Conservation (phyloP, 2,797 vertebrate genomes). For the Octomys mimax region DNA sequence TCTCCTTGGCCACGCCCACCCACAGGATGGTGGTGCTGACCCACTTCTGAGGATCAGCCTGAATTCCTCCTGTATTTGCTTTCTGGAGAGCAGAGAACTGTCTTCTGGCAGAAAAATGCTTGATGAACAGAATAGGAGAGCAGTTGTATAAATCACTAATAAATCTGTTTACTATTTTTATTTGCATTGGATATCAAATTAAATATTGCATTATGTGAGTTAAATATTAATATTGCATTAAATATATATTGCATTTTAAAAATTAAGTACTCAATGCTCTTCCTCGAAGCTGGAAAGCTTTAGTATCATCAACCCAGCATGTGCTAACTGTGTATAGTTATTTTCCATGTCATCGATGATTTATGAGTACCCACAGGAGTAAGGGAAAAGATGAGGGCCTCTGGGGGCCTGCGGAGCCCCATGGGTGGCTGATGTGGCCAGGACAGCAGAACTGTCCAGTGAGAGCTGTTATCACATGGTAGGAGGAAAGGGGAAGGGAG, state of each 20-base stretch:
- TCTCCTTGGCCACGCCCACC: neutral
- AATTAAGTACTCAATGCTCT: constrained; percentile 62
- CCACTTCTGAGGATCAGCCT: constrained; percentile 21
- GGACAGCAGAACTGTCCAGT: neutral
- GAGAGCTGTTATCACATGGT: neutral
- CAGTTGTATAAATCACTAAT: constrained; percentile 72
- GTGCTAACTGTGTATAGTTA: neutral
- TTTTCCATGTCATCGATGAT: neutral
- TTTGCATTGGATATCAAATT: constrained; percentile 81
- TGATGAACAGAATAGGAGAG: constrained; percentile 45
- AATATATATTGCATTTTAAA: constrained; percentile 81
- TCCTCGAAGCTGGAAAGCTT: constrained; percentile 26
- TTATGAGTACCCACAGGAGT: neutral
- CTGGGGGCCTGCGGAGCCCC: neutral
- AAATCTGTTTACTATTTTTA: constrained; percentile 82
- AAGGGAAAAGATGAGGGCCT: neutral
- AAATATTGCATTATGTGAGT: constrained; percentile 82
- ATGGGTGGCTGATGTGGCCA: neutral
- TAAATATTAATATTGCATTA: constrained; percentile 84
- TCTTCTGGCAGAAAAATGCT: constrained; percentile 40
- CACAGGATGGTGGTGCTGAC: constrained; percentile 1
- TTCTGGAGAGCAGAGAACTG: constrained; percentile 44
- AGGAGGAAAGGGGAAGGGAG: neutral
- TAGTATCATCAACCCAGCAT: neutral
- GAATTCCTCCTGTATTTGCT: neutral